Evolutionary conservation across 2,888 invertebrate genomes (phyloP).

Genomic region (Caenorhabditis sinica): DNA sequence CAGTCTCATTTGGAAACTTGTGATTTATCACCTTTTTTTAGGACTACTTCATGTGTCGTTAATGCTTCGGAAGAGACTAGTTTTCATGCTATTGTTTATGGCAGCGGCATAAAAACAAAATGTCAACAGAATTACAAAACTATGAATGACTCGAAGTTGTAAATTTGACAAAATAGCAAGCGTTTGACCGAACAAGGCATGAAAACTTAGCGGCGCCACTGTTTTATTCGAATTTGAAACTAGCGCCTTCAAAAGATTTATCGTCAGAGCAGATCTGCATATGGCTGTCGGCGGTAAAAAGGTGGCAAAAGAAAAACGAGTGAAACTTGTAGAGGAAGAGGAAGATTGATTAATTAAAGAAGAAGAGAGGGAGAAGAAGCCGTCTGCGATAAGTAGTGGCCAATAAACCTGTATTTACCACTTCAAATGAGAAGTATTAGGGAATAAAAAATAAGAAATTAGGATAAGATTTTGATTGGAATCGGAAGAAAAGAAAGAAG

Average conservation of each 20-base stretch:
- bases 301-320: constrained; percentile 10
- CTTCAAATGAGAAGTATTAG: not conserved
- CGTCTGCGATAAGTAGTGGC: constrained; percentile 40
- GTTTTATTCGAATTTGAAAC: constrained; percentile 31
- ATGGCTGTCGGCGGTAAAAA: not conserved
- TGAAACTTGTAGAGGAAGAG: constrained; percentile 16
- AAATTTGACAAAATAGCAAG: not conserved
- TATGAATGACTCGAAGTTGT: not conserved
- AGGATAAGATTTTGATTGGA: not conserved
- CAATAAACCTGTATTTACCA: constrained; percentile 62
- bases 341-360: not conserved
- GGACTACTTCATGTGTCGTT: constrained; percentile 30
- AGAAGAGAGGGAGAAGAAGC: constrained; percentile 9
- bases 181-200: not conserved
- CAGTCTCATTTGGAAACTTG: constrained; percentile 35
- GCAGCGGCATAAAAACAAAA: not conserved
- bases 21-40: constrained; percentile 59
- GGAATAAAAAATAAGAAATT: not conserved
- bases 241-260: constrained; percentile 38
- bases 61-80: constrained; percentile 13
- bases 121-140: not conserved
- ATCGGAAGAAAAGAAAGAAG: not conserved
- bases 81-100: constrained; percentile 25
- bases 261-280: constrained; percentile 58
- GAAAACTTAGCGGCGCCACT: not conserved